A percentile compares a stretch with the other conserved stretches of the same genome.
Conservation (phyloP, 1,140 invertebrate genomes). For the Helicoverpa armigera region DNA sequence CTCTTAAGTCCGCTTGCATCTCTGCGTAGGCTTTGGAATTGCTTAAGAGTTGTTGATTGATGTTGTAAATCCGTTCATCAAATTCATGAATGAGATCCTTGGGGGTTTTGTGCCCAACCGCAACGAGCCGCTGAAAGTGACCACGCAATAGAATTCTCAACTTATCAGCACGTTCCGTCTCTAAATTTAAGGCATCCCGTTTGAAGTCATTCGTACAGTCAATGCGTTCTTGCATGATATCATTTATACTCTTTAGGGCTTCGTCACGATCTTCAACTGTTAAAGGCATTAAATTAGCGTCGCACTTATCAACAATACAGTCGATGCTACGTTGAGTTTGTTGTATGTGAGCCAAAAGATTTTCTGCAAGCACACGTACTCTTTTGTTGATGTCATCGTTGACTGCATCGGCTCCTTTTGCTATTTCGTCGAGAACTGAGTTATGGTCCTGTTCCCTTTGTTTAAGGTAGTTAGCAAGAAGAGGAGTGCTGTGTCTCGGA, state of each 20-base stretch:
- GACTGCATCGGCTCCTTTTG: conserved; percentile 53
- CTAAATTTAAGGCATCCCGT: conserved; percentile 65
- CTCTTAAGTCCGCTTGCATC: conserved; percentile 66
- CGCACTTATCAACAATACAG: conserved; percentile 57
- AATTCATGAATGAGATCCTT: conserved; percentile 74
- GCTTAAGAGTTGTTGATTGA: conserved; percentile 78
- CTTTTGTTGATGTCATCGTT: conserved; percentile 69
- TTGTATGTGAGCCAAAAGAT: conserved; percentile 63
- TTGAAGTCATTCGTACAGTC: conserved; percentile 65
- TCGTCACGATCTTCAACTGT: conserved; percentile 54
- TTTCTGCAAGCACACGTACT: conserved; percentile 66
- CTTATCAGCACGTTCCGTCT: conserved; percentile 68
- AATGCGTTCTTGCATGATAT: conserved; percentile 57
- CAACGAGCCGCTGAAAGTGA: conserved; percentile 68
- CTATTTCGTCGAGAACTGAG: conserved; percentile 54
- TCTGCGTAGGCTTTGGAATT: conserved; percentile 71
- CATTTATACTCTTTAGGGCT: conserved; percentile 59
- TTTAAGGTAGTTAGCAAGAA: conserved; percentile 70
- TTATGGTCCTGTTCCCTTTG: conserved; percentile 65
- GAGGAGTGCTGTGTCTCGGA: conserved; percentile 64
- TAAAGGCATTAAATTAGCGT: conserved; percentile 39
- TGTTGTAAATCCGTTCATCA: conserved; percentile 73
- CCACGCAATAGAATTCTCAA: conserved; percentile 65
- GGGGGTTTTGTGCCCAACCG: conserved; percentile 65
- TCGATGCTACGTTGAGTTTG: conserved; percentile 67